Conservation (phyloP, 2,113 vertebrate genomes). For the Scopus umbretta region DNA sequence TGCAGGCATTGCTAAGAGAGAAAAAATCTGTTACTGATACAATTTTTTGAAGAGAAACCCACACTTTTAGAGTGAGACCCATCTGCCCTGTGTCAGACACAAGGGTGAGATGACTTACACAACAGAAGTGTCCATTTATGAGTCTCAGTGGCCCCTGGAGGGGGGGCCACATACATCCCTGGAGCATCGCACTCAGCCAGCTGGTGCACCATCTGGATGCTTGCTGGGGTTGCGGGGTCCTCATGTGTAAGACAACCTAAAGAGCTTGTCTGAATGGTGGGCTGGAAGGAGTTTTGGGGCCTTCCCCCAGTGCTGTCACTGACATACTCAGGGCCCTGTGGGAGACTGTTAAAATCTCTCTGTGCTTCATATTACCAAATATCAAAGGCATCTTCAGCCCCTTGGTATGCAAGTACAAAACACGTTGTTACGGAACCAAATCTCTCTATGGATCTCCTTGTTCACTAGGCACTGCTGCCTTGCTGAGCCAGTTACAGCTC, state of each 20-base stretch:
- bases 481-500: background rate
- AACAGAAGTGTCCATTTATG: background rate
- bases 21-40: background rate
- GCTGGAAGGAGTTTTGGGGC: background rate
- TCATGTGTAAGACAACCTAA: background rate
- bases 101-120: background rate
- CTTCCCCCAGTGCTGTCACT: background rate
- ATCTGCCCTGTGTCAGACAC: background rate
- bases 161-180: accelerated
- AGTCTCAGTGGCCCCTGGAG: background rate
- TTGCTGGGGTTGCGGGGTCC: background rate
- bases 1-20: background rate
- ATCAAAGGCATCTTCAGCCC: background rate
- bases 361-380: background rate
- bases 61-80: background rate
- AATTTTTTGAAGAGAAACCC: background rate
- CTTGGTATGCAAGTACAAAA: background rate
- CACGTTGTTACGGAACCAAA: background rate
- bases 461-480: background rate
- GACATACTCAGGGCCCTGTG: background rate
- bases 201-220: background rate
- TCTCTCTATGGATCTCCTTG: background rate
- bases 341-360: background rate
- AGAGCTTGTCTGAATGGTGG: background rate
- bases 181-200: background rate